These are phyloP conservation scores for Plusia festucae DNA, from an alignment of 2,888 invertebrate genomes.

Conservation along the genomic window DNA sequence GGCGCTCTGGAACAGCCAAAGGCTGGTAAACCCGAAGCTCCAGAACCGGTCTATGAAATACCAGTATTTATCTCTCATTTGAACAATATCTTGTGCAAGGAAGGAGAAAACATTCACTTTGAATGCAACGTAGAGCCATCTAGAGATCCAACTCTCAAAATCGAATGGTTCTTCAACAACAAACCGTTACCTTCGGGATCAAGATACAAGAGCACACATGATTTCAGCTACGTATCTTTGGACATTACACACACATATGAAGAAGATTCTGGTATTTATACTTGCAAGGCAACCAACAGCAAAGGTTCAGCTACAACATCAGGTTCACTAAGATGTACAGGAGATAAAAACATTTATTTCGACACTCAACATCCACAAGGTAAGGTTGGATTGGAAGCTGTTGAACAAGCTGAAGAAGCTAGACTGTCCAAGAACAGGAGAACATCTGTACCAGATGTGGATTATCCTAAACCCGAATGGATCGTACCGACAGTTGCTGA, in stretches of 20 bases:
- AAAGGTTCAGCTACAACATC: slow-evolving; percentile 97
- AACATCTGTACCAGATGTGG: slow-evolving; percentile 92
- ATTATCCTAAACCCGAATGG: slow-evolving; percentile 96
- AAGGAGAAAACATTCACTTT: slow-evolving; percentile 96
- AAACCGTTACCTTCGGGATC: slow-evolving; percentile 96
- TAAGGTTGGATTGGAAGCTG: slow-evolving; percentile 95
- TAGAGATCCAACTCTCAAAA: slow-evolving; percentile 96
- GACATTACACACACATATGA: slow-evolving; percentile 96
- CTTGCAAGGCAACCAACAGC: slow-evolving; percentile 96
- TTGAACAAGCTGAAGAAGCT: slow-evolving; percentile 96
- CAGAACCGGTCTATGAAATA: slow-evolving; percentile 94
- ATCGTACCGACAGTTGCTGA: slow-evolving; percentile 94
- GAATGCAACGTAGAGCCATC: slow-evolving; percentile 98
- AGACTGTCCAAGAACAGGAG: slow-evolving; percentile 92
- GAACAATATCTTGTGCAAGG: slow-evolving; percentile 96
- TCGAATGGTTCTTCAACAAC: slow-evolving; percentile 99
- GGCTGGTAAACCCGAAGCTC: slow-evolving; percentile 90
- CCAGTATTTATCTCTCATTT: slow-evolving; percentile 97
- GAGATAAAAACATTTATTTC: slow-evolving; percentile 93
- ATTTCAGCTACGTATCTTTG: slow-evolving; percentile 98
- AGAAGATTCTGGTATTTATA: slow-evolving; percentile 97
- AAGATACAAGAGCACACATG: slow-evolving; percentile 97
- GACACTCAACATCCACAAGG: slow-evolving; percentile 99
- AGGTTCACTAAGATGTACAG: slow-evolving; percentile 95
- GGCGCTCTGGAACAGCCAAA: slow-evolving; percentile 95